Conservation (phyloP, 1,140 invertebrate genomes). For the Nasonia longicornis region DNA sequence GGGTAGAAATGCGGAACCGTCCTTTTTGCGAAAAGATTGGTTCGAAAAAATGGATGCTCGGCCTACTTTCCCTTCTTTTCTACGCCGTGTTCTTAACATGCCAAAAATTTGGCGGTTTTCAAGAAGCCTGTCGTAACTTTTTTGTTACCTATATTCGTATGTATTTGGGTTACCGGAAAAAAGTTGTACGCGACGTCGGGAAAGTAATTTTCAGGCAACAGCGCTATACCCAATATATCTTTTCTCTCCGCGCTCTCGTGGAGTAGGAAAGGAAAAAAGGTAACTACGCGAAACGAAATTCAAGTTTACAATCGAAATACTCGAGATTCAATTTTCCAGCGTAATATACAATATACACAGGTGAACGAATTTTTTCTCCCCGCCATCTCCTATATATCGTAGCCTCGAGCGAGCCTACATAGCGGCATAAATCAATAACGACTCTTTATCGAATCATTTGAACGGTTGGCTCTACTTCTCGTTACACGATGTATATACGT, state of each 20-base stretch:
- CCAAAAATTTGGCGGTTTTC: background rate
- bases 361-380: background rate
- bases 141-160: background rate
- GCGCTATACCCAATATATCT: too few relatives aligned
- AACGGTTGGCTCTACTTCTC: background rate
- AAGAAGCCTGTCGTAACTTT: background rate
- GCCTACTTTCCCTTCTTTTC: background rate
- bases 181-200: too few relatives aligned
- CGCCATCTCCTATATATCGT: background rate
- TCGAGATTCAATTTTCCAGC: background rate
- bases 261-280: too few relatives aligned
- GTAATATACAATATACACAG: background rate
- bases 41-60: background rate
- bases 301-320: background rate
- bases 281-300: background rate
- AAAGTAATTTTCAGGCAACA: too few relatives aligned
- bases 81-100: background rate
- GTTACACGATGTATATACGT: background rate
- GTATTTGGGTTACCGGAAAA: too few relatives aligned
- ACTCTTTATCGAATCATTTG: background rate
- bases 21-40: background rate
- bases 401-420: background rate
- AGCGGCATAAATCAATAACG: constrained; percentile 7
- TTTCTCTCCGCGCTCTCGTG: too few relatives aligned
- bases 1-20: background rate